Base-by-base conservation (phyloP, 2,797 vertebrate genomes). In the Numenius phaeopus region DNA sequence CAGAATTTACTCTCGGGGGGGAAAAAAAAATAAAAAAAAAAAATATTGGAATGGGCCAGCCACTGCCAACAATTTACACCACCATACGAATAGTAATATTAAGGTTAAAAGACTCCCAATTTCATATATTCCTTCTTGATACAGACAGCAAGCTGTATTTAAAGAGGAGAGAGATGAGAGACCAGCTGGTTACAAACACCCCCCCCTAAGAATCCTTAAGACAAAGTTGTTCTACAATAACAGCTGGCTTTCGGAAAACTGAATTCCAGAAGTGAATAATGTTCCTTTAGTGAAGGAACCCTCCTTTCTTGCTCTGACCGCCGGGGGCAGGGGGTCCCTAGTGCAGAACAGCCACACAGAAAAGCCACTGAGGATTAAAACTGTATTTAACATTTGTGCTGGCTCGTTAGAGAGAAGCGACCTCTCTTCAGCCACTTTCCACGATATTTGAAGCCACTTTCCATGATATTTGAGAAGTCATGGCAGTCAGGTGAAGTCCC, bases 11-110 rank as follows among this genome's bases (percentile, higher is more conserved):
- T 64, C 66, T 57, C 11, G 22, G 37, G 47, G 22, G 20, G 5
- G 5, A 44, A 47, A 49, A 49, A 44, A 49, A 49, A 24, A 49
- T 4, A 13, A 47, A 37, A 37, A 37, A 47, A 47, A 11, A n/a
- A n/a, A n/a, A n/a, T n/a, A 23, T 1, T 7, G 1, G 50, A 65
- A 91, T 11, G 13, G 61, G 40, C 22, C 39, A 27, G 12, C 15
- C n/a, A 34, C 71, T 22, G 12, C 10, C 29, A 79, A 62, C 26
- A 57, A 50, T 24, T 61, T 67, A 82, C 9, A 40, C 3, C 42
- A 55, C 20, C 11, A 7, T 23, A 52, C 0, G 1, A 71, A 52
- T 10, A 76, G 42, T 10, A 87, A 34, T 6, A 1, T 3, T 3
- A 62, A 5, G 1, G 50, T 84, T 78, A 10, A 39, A 89, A 80